Evolutionary conservation across 2,888 invertebrate genomes (phyloP).

Genomic region (Chrysomela aeneicollis): DNA sequence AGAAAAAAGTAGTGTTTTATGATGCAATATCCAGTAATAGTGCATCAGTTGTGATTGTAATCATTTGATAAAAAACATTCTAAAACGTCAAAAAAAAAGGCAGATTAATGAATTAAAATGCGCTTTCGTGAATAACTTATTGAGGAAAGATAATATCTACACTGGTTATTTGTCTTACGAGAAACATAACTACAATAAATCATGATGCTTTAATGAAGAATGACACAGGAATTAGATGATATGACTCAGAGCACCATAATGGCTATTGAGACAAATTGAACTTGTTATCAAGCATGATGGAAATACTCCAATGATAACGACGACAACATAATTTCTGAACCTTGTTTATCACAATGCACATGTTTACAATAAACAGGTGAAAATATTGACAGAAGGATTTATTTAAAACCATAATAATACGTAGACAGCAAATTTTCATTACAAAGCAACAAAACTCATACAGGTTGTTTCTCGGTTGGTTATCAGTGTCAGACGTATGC

Average conservation of each 20-base stretch:
- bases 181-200: neutral
- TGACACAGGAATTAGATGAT: neutral
- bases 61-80: too few relatives aligned
- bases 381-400: neutral
- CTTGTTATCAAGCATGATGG: neutral
- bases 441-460: neutral
- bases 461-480: too few relatives aligned
- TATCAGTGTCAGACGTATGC: too few relatives aligned
- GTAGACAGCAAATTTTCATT: too few relatives aligned
- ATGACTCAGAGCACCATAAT: neutral
- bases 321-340: neutral
- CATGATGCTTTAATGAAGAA: neutral
- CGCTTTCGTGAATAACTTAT: too few relatives aligned
- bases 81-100: too few relatives aligned
- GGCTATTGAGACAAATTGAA: neutral
- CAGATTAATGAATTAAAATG: too few relatives aligned
- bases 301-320: neutral
- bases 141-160: neutral
- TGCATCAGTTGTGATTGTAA: too few relatives aligned
- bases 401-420: neutral
- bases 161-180: neutral
- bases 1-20: too few relatives aligned
- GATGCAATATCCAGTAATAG: too few relatives aligned
- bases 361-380: neutral
- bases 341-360: neutral